Base-by-base conservation (phyloP, 1,140 invertebrate species). In the Procambarus virginalis region DNA sequence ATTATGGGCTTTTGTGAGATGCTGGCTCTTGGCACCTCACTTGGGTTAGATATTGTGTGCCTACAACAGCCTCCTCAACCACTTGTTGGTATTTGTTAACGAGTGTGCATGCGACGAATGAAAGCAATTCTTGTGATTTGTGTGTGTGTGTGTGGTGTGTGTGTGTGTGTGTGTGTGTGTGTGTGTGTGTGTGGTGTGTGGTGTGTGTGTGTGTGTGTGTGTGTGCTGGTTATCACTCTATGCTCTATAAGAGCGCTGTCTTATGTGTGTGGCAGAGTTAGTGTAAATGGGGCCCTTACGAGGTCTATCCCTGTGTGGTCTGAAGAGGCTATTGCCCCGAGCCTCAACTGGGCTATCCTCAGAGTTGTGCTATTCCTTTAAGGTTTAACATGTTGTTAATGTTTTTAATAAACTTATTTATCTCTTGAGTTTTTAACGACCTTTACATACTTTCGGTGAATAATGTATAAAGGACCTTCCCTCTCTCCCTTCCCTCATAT, bases 331-430 rank as follows among this genome's bases (percentile, higher is more conserved):
- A 34, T 55, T 9, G 51, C 51, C 8, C 8, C 51, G 8, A 55
- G 51, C 51, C 51, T 55, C 51, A 55, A 8, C 51, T 55, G 51
- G 8, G 4, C 12, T 55, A 55, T 55, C 46, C 64, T 81, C 79
- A 81, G 81, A 89, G 81, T 70, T 89, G 76, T 89, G 81, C 81
- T 84, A 89, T 79, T 78, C 88, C 88, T 84, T 60, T 70, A 84
- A 84, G 81, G 34, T 89, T 89, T 89, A 89, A 89, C 88, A 77
- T 84, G 81, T 84, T 89, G 88, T 89, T 89, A 84, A 89, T 84
- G 88, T 89, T 89, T 89, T 89, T 89, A 89, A 89, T 89, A 89
- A 89, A 89, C 88, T 51, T 89, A 89, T 89, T 89, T 89, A 89
- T 89, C 88, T 89, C 88, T 49, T 12, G 12, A 55, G 51, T 55